A percentile compares a stretch with the other conserved stretches of the same genome.
Conservation (phyloP, 2,113 vertebrate genomes). For the Prietella phreatophila region DNA sequence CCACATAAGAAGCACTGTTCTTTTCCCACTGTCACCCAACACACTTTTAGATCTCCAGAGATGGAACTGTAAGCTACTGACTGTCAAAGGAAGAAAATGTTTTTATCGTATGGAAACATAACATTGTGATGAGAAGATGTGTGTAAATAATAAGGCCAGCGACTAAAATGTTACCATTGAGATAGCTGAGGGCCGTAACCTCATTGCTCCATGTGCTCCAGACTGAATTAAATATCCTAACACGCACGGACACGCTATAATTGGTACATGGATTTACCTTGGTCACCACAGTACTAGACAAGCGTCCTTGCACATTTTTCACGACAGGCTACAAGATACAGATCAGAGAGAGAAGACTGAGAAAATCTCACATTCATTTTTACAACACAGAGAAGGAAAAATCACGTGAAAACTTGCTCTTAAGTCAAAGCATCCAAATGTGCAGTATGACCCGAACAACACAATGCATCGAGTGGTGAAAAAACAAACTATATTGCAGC, state of each 20-base stretch:
- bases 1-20: slow-evolving; percentile 41
- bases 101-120: background rate
- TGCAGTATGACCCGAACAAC: background rate
- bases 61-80: slow-evolving; percentile 14
- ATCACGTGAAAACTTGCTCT: background rate
- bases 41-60: slow-evolving; percentile 35
- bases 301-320: background rate
- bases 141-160: background rate
- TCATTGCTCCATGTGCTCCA: slow-evolving; percentile 36
- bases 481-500: background rate
- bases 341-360: background rate
- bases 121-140: background rate
- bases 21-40: background rate
- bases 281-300: background rate
- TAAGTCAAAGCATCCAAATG: background rate
- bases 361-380: background rate
- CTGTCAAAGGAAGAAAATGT: slow-evolving; percentile 6
- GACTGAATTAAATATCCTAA: background rate
- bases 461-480: background rate
- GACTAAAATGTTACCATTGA: slow-evolving; percentile 34
- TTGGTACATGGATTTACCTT: slow-evolving; percentile 29
- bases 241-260: slow-evolving; percentile 28
- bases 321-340: slow-evolving; percentile 4
- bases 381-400: background rate
- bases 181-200: background rate